Evolutionary conservation across 2,888 invertebrate species (phyloP), one percentile per base, ranked within the genome.

Genomic region (Phragmatobia fuliginosa): DNA sequence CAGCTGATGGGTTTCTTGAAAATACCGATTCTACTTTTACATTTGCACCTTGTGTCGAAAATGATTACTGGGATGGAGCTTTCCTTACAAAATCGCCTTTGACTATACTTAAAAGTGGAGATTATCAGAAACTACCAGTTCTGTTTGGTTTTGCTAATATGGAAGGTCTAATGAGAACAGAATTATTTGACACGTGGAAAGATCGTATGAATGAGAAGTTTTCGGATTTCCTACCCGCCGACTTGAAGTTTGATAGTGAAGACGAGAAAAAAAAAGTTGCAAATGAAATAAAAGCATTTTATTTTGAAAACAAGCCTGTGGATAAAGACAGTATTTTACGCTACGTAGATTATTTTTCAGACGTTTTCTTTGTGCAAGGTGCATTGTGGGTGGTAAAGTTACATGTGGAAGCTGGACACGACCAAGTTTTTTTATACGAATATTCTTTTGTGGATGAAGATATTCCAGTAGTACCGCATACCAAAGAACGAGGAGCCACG

Each of bases 351-450:
- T 88, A 76, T 56, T 82, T 81, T 62, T 76, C 85, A 16, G 92
- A 96, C 94, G 70, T 80, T 6, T 58, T 84, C 6, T 87, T 87
- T 68, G 73, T 64, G 6, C 79, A 81, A 62, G 70, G 80, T 10
- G 77, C 78, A 16, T 49, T 85, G 38, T 75, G 78, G 68, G 77
- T 83, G 10, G 79, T 83, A 3, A 77, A 80, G 33, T 66, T 85
- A 28, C 82, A 87, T 67, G 74, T 79, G 18, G 41, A 41, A 18
- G 41, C 41, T 41, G 41, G 41, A 18, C 41, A 41, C 18, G 18
- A 41, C 18, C 41, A 38, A 38, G 38, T 38, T 38, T 38, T 16
- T 38, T 16, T 38, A 38, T 38, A 38, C 38, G 38, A 38, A 41
- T 41, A 16, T 41, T 16, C 18, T 16, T 41, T 41, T 41, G 41